Percentiles rank a stretch among this genome's conserved stretches.
These are phyloP conservation scores for Phyllotis vaccarum DNA, from an alignment of 2,797 vertebrate species.

Conservation along the genomic window DNA sequence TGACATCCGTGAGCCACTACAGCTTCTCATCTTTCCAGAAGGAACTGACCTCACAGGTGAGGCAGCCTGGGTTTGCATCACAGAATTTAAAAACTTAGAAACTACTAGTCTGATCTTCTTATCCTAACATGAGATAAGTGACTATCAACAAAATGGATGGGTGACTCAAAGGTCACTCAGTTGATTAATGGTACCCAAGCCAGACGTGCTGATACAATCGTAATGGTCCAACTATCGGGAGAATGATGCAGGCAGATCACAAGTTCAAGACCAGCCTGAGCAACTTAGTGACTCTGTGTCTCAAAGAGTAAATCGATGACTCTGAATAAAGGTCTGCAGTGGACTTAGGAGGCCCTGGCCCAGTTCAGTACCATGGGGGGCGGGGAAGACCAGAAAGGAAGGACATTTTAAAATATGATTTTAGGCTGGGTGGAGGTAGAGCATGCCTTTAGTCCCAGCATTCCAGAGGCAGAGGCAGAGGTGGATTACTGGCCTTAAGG, in stretches of 20 bases:
- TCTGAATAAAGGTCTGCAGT: neutral
- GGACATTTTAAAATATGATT: neutral
- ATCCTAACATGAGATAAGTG: neutral
- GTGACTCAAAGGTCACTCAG: neutral
- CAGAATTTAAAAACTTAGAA: conserved; percentile 44
- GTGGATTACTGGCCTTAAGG: neutral
- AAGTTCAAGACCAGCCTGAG: neutral
- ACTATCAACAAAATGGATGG: neutral
- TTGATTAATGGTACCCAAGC: neutral
- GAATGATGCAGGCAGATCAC: neutral
- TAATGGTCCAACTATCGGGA: neutral
- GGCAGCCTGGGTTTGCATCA: neutral
- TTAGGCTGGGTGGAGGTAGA: neutral
- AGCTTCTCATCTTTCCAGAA: conserved; percentile 98
- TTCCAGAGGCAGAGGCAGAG: neutral
- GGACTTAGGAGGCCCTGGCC: neutral
- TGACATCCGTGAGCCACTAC: conserved; percentile 95
- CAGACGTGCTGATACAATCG: neutral
- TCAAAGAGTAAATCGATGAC: neutral
- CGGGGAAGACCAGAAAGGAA: neutral
- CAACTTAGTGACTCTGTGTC: neutral
- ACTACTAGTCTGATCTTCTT: neutral
- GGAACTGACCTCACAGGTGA: conserved; percentile 98
- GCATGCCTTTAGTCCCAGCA: too few species aligned
- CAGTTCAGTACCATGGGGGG: neutral